A percentile compares a stretch with the other conserved stretches of the same genome.
phyloP scores from a whole-genome alignment of 2,113 vertebrate species.

The Spheniscus mendiculus region DNA sequence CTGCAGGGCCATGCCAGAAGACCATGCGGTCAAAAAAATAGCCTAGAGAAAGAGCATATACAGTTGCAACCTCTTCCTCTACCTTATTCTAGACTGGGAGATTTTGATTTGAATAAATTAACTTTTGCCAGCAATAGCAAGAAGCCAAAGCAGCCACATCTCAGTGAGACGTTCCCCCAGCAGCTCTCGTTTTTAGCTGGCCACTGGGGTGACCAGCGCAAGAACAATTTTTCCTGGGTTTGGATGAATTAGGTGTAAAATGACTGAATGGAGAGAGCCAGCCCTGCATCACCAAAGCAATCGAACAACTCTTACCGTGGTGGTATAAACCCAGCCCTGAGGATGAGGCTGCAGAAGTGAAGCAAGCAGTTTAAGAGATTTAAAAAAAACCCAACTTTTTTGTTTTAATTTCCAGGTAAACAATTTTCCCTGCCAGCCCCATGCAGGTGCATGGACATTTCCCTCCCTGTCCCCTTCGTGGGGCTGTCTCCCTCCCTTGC shows the following conservation, averaged over 20 bases:
- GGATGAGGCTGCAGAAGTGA: background rate
- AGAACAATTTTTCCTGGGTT: background rate
- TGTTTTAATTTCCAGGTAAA: background rate
- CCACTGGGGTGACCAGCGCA: background rate
- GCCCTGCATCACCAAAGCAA: background rate
- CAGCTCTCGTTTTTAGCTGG: background rate
- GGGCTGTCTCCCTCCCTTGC: background rate
- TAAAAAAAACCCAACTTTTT: background rate
- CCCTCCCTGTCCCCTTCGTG: accelerated
- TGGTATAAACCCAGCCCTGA: background rate
- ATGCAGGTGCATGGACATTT: accelerated
- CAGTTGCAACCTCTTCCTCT: background rate
- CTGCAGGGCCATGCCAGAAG: background rate
- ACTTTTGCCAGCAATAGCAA: background rate
- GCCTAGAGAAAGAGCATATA: background rate
- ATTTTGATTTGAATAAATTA: background rate
- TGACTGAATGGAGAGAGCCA: background rate
- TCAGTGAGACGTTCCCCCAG: background rate
- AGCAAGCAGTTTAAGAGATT: background rate
- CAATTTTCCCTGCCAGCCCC: background rate
- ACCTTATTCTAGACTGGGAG: background rate
- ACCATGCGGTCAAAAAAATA: background rate
- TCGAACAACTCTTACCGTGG: background rate
- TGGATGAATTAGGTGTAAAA: background rate
- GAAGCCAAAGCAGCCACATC: background rate